Conservation (phyloP, 2,797 vertebrate species). For the Lutjanus campechanus region DNA sequence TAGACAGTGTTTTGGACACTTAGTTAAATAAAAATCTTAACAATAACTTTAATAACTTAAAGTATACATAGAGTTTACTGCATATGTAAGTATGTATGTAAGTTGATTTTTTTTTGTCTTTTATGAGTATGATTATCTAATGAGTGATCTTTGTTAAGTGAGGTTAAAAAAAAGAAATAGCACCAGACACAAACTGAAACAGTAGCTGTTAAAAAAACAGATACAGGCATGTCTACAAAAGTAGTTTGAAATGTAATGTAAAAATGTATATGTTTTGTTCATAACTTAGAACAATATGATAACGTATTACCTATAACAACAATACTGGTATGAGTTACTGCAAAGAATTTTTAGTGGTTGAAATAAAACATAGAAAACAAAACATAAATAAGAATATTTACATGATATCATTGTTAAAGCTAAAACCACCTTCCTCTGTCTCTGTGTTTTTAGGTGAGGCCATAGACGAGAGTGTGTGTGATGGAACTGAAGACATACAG, state of each 20-base stretch:
- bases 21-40: too few relatives aligned
- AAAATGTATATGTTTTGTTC: background rate
- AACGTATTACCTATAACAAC: background rate
- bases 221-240: background rate
- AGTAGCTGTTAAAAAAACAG: background rate
- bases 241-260: too few relatives aligned
- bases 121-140: background rate
- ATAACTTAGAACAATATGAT: background rate
- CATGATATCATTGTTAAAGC: background rate
- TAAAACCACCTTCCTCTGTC: background rate
- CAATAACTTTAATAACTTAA: too few relatives aligned
- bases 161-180: too few relatives aligned
- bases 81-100: background rate
- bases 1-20: too few relatives aligned
- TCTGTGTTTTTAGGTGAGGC: background rate
- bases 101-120: background rate
- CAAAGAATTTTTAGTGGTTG: background rate
- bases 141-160: too few relatives aligned
- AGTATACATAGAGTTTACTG: too few relatives aligned
- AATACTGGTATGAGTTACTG: background rate
- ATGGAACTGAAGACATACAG: conserved; percentile 71
- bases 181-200: background rate
- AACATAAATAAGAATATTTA: too few relatives aligned
- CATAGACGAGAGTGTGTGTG: conserved; percentile 46
- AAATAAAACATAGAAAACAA: background rate